phyloP scores from a whole-genome alignment of 2,797 vertebrate genomes.

The Phaenicophaeus curvirostris region DNA sequence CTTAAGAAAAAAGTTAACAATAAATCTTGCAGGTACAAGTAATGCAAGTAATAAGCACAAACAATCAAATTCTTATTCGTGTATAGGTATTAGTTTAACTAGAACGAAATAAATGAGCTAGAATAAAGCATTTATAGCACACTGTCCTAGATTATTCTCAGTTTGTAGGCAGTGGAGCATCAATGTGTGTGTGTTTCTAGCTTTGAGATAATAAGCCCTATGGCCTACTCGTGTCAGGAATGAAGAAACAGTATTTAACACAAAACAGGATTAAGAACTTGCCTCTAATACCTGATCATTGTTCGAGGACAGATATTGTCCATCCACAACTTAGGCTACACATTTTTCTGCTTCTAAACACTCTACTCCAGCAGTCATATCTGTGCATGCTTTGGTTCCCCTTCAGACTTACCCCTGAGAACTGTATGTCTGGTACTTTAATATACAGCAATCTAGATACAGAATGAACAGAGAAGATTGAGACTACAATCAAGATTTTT shows the following conservation, averaged over 20 bases:
- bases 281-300: background rate
- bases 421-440: background rate
- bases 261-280: background rate
- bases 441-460: background rate
- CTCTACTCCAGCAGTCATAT: background rate
- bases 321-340: background rate
- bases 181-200: fast-evolving
- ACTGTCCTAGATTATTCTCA: background rate
- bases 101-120: background rate
- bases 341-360: background rate
- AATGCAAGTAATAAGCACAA: background rate
- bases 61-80: background rate
- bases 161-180: background rate
- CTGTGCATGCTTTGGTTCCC: background rate
- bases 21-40: background rate
- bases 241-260: background rate
- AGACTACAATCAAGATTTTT: background rate
- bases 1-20: background rate
- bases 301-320: background rate
- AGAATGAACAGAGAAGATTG: background rate
- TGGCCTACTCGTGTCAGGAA: background rate
- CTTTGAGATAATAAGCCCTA: background rate
- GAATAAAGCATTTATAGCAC: background rate
- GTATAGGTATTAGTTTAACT: background rate
- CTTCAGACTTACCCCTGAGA: background rate